Percentiles rank a stretch among this genome's conserved stretches.
These are phyloP conservation scores for Drosophila kambysellisi DNA, from an alignment of 2,888 invertebrate species.

Conservation along the genomic window DNA sequence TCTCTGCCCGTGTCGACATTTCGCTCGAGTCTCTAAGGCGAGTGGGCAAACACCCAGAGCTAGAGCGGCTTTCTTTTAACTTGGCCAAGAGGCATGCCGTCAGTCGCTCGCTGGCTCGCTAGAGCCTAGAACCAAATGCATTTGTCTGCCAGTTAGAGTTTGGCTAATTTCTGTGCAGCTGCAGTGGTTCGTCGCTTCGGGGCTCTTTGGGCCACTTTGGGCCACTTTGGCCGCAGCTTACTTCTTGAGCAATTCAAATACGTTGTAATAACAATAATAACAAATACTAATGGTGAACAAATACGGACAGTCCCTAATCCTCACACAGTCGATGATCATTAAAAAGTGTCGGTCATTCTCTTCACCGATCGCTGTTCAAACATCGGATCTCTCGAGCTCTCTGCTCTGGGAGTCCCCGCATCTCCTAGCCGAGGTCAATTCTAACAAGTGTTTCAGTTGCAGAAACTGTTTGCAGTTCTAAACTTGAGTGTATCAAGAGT, in stretches of 20 bases:
- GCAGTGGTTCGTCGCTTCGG: slow-evolving; percentile 44
- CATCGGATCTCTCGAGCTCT: slow-evolving; percentile 1
- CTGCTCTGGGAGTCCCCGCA: not conserved
- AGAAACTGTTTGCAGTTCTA: slow-evolving; percentile 49
- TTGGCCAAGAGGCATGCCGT: slow-evolving; percentile 57
- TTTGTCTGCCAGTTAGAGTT: slow-evolving; percentile 80
- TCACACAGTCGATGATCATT: slow-evolving; percentile 63
- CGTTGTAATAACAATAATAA: slow-evolving; percentile 83
- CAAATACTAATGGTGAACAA: slow-evolving; percentile 83
- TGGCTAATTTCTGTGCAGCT: slow-evolving; percentile 80
- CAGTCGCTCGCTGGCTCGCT: slow-evolving; percentile 27
- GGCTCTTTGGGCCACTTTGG: slow-evolving; percentile 46
- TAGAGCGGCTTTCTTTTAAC: slow-evolving; percentile 75
- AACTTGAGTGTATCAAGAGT: slow-evolving; percentile 23
- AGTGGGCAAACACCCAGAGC: slow-evolving; percentile 60
- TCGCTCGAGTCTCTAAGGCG: slow-evolving; percentile 46
- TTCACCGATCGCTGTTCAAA: slow-evolving; percentile 28
- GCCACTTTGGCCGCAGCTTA: slow-evolving; percentile 57
- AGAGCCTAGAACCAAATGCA: slow-evolving; percentile 71
- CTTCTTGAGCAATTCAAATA: slow-evolving; percentile 83
- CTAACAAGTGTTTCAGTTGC: slow-evolving; percentile 50
- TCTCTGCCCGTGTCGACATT: slow-evolving; percentile 1
- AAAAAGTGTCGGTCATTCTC: slow-evolving; percentile 75
- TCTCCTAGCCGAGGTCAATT: slow-evolving; percentile 5
- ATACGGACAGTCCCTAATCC: slow-evolving; percentile 60